phyloP scores from a whole-genome alignment of 2,113 vertebrate species.

The Cyanoderma ruficeps region DNA sequence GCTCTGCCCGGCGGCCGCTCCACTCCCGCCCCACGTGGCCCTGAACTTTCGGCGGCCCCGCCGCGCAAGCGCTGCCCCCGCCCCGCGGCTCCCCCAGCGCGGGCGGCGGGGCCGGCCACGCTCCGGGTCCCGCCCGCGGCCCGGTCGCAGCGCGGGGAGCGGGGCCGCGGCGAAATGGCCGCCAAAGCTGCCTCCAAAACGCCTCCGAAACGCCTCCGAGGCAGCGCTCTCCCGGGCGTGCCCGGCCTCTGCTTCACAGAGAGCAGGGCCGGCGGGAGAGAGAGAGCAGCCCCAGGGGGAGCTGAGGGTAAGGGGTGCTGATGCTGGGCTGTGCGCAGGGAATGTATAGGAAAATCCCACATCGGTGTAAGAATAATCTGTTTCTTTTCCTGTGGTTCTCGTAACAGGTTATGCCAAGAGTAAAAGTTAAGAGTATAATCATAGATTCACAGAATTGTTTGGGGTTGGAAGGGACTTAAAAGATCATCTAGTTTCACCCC shows the following conservation, averaged over 20 bases:
- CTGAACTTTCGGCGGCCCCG: neutral
- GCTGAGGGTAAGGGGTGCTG: neutral
- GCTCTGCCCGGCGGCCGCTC: accelerated
- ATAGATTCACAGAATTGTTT: neutral
- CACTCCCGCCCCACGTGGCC: neutral
- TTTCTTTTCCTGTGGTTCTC: neutral
- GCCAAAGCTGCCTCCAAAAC: accelerated
- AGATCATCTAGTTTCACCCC: accelerated
- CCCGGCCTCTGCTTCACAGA: neutral
- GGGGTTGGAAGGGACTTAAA: neutral
- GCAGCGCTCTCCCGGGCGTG: accelerated
- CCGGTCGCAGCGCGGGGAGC: accelerated
- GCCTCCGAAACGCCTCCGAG: accelerated
- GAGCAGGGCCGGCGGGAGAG: neutral
- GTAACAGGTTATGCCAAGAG: accelerated
- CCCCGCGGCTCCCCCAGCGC: neutral
- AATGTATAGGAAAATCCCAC: accelerated
- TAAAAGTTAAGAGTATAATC: neutral
- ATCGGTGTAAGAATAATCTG: accelerated
- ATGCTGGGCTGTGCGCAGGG: accelerated
- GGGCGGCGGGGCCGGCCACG: too few species aligned
- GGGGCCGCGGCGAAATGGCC: neutral
- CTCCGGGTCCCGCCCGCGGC: accelerated
- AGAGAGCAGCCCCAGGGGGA: neutral
- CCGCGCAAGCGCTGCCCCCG: conserved; percentile 1